Percentiles rank a stretch among this genome's conserved stretches.
phyloP scores from a whole-genome alignment of 1,140 invertebrate genomes.

The Pachyrhynchus sulphureomaculatus region DNA sequence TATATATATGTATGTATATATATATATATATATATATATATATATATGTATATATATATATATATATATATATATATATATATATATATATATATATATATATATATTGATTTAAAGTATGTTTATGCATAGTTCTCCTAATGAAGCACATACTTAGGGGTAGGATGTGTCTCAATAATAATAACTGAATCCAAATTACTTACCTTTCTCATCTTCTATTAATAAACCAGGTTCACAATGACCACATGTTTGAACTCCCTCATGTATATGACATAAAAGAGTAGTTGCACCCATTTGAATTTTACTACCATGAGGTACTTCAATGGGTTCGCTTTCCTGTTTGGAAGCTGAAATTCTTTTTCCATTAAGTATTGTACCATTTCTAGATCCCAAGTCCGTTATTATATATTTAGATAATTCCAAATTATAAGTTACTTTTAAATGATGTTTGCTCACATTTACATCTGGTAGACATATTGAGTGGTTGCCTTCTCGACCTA shows the following conservation, averaged over 20 bases:
- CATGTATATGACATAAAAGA: constrained; percentile 84
- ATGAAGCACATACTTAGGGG: no score
- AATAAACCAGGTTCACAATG: constrained; percentile 86
- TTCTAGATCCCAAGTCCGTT: constrained; percentile 81
- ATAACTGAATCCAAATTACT: no score
- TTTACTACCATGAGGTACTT: constrained; percentile 74
- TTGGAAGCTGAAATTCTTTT: constrained; percentile 71
- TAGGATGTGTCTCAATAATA: no score
- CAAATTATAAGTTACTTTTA: constrained; percentile 69
- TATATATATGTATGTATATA: no score
- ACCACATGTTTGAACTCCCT: constrained; percentile 80
- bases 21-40: no score
- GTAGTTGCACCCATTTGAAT: constrained; percentile 71
- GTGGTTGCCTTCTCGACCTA: constrained; percentile 80
- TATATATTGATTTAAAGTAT: no score
- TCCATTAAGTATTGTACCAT: constrained; percentile 84
- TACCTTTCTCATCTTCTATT: constrained; percentile 25
- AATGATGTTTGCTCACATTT: constrained; percentile 76
- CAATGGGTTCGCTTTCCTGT: constrained; percentile 62
- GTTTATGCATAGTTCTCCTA: no score
- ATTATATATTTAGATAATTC: constrained; percentile 65
- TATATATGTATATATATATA: no score
- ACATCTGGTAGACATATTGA: constrained; percentile 75
- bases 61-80: no score
- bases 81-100: no score